phyloP scores from a whole-genome alignment of 2,888 invertebrate species.

The Rapana venosa region DNA sequence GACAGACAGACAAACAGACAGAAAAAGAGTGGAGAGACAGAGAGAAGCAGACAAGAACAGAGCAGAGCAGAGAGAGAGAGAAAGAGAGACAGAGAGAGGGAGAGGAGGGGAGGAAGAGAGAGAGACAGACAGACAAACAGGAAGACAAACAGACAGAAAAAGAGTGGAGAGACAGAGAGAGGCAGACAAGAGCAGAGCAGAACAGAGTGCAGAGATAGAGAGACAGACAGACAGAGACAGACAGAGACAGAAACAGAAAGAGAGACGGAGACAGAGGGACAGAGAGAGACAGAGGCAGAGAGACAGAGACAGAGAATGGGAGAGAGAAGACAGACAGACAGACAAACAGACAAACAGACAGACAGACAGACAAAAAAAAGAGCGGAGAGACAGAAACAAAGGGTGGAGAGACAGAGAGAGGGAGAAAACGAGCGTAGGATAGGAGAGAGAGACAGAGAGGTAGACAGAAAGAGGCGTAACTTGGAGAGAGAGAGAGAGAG shows the following conservation, averaged over 20 bases:
- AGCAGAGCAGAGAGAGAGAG: background rate
- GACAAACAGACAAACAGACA: background rate
- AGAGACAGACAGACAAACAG: background rate
- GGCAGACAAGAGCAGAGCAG: no score
- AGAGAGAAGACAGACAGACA: background rate
- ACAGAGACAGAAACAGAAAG: background rate
- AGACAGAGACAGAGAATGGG: no score
- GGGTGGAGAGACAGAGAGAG: no score
- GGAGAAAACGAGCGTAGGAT: no score
- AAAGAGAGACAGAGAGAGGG: background rate
- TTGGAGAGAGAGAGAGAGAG: no score
- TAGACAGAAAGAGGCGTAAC: no score
- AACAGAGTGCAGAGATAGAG: background rate
- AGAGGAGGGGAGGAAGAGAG: background rate
- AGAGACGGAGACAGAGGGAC: no score
- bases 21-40: background rate
- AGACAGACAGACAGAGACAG: background rate
- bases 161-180: background rate
- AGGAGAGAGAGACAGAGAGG: no score
- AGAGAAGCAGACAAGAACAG: background rate
- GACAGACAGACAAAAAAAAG: no score
- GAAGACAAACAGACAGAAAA: background rate
- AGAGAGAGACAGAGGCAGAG: no score
- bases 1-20: background rate
- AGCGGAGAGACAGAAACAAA: no score